phyloP scores from a whole-genome alignment of 2,797 vertebrate species.

The Sebastes taczanowskii region DNA sequence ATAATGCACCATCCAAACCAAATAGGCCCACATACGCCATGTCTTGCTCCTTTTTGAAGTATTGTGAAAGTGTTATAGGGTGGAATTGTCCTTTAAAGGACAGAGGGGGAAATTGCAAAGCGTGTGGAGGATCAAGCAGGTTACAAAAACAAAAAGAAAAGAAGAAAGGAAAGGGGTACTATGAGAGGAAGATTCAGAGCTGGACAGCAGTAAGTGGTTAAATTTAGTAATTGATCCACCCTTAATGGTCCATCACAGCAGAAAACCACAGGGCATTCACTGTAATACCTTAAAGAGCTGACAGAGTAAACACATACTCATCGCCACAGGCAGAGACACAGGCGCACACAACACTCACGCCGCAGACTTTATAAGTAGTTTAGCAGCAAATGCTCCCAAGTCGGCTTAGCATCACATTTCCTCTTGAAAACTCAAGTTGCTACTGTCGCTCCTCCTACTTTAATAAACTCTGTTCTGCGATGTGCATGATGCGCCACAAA shows the following conservation, averaged over 20 bases:
- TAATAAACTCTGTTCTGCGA: slow-evolving; percentile 55
- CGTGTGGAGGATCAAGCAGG: not conserved
- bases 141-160: not conserved
- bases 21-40: not conserved
- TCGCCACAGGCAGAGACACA: slow-evolving; percentile 37
- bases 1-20: not conserved
- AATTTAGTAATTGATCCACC: slow-evolving; percentile 58
- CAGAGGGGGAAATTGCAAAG: not conserved
- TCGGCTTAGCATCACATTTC: slow-evolving; percentile 67
- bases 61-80: not conserved
- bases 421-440: slow-evolving; percentile 60
- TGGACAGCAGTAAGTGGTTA: slow-evolving; percentile 40
- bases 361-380: slow-evolving; percentile 52
- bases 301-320: slow-evolving; percentile 54
- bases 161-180: not conserved
- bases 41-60: not conserved
- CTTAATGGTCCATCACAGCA: slow-evolving; percentile 54
- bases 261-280: slow-evolving; percentile 43
- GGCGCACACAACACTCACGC: slow-evolving; percentile 33
- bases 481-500: slow-evolving; percentile 40
- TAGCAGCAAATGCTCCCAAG: slow-evolving; percentile 51
- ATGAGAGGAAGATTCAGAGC: not conserved
- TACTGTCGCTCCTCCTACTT: slow-evolving; percentile 61
- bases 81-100: not conserved
- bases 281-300: slow-evolving; percentile 63